phyloP scores from a whole-genome alignment of 2,888 invertebrate genomes.

The Tenthredo distinguenda region DNA sequence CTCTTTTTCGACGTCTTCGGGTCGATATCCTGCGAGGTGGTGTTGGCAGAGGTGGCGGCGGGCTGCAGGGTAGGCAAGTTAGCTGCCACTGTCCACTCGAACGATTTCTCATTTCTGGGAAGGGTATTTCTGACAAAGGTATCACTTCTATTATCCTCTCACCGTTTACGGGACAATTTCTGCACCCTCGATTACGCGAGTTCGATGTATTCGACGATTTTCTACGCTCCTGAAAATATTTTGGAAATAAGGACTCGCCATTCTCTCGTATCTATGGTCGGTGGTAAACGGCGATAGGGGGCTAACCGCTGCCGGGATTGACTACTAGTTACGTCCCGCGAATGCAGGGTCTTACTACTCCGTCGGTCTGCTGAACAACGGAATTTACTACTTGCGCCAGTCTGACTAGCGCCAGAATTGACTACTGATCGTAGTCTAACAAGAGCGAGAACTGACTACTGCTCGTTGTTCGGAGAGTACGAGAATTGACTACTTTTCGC shows the following conservation, averaged over 20 bases:
- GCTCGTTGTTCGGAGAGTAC: neutral
- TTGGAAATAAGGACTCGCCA: neutral
- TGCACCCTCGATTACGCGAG: conserved; percentile 58
- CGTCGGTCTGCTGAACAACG: neutral
- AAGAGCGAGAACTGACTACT: too few species aligned
- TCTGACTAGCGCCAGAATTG: neutral
- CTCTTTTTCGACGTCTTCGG: conserved; percentile 77
- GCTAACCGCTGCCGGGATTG: neutral
- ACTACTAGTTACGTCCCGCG: neutral
- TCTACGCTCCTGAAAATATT: conserved; percentile 60
- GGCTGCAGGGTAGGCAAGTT: conserved; percentile 76
- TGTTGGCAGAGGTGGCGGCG: conserved; percentile 66
- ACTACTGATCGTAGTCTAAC: neutral
- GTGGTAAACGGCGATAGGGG: neutral
- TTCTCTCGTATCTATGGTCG: neutral
- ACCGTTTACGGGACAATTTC: conserved; percentile 64
- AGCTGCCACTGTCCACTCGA: conserved; percentile 62
- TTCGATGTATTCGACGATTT: conserved; percentile 61
- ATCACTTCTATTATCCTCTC: conserved; percentile 81
- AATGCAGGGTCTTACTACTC: neutral
- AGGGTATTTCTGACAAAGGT: conserved; percentile 82
- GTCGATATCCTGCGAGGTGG: conserved; percentile 60
- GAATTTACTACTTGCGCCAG: neutral
- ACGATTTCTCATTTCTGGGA: conserved; percentile 75
- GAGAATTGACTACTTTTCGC: neutral